These are phyloP conservation scores for Caracal caracal DNA, from an alignment of 2,113 vertebrate species.

Conservation along the genomic window DNA sequence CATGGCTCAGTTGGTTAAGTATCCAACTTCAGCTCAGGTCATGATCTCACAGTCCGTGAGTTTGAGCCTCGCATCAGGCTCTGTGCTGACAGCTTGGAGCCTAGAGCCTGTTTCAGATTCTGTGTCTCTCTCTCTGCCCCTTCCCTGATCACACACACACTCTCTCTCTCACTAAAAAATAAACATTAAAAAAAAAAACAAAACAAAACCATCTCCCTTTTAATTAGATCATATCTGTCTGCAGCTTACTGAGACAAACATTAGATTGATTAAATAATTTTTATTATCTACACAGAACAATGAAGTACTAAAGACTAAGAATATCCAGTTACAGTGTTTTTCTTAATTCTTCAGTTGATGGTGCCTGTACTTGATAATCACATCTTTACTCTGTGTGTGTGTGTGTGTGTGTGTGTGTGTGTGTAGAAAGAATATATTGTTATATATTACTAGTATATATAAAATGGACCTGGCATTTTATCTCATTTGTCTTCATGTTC, in stretches of 20 bases:
- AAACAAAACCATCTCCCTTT: not conserved
- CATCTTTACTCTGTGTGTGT: not conserved
- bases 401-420: not conserved
- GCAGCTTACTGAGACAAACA: not conserved
- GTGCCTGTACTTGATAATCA: not conserved
- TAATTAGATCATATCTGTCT: not conserved
- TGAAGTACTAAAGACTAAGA: not conserved
- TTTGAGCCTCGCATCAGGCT: too few relatives aligned
- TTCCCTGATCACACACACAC: too few relatives aligned
- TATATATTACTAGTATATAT: not conserved
- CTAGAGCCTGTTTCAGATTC: too few relatives aligned
- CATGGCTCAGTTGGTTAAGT: too few relatives aligned
- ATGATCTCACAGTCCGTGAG: too few relatives aligned
- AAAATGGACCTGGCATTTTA: not conserved
- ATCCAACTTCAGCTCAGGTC: too few relatives aligned
- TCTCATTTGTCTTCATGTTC: not conserved
- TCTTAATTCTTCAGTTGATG: not conserved
- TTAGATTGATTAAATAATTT: not conserved
- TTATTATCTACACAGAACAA: constrained; percentile 11
- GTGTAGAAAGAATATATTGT: not conserved
- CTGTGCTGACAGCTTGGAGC: too few relatives aligned
- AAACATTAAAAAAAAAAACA: too few relatives aligned
- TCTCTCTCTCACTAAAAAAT: too few relatives aligned
- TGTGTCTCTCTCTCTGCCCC: too few relatives aligned
- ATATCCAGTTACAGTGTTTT: not conserved